Evolutionary conservation across 2,888 invertebrate species (phyloP).

Genomic region (Syritta pipiens): DNA sequence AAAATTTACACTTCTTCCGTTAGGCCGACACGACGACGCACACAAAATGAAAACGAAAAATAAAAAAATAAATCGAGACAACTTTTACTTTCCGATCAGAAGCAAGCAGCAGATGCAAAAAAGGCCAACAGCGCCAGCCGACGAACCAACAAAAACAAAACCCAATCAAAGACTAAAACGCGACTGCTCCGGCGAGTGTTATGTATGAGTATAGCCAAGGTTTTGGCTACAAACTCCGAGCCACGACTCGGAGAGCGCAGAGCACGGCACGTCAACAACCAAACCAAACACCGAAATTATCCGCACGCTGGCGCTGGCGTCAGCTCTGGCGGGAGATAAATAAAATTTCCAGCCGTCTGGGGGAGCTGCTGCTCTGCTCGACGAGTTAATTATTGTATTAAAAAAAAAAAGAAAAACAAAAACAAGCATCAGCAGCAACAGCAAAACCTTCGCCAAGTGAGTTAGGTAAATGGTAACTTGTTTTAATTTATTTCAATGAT

Average conservation of each 20-base stretch:
- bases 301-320: slow-evolving; percentile 7
- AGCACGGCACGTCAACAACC: no score
- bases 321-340: slow-evolving; percentile 34
- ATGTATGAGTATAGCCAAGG: slow-evolving; percentile 62
- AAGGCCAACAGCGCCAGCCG: slow-evolving; percentile 19
- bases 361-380: neutral
- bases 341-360: slow-evolving; percentile 25
- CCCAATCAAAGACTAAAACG: slow-evolving; percentile 67
- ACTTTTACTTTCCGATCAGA: slow-evolving; percentile 61
- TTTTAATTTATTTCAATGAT: slow-evolving; percentile 52
- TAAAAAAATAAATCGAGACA: no score
- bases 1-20: neutral
- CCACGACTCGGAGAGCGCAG: no score
- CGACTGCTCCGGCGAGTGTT: slow-evolving; percentile 56
- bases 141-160: slow-evolving; percentile 65
- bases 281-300: slow-evolving; percentile 28
- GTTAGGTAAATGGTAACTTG: slow-evolving; percentile 60
- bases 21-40: no score
- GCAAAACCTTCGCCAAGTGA: no score
- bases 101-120: slow-evolving; percentile 24
- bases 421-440: no score
- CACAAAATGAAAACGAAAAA: no score
- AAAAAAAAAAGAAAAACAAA: slow-evolving; percentile 20
- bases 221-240: slow-evolving; percentile 50
- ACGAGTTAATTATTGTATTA: slow-evolving; percentile 34